A percentile compares a stretch with the other conserved stretches of the same genome.
Evolutionary conservation across 2,113 vertebrate species (phyloP).

Genomic region (Ancistrus triradiatus): DNA sequence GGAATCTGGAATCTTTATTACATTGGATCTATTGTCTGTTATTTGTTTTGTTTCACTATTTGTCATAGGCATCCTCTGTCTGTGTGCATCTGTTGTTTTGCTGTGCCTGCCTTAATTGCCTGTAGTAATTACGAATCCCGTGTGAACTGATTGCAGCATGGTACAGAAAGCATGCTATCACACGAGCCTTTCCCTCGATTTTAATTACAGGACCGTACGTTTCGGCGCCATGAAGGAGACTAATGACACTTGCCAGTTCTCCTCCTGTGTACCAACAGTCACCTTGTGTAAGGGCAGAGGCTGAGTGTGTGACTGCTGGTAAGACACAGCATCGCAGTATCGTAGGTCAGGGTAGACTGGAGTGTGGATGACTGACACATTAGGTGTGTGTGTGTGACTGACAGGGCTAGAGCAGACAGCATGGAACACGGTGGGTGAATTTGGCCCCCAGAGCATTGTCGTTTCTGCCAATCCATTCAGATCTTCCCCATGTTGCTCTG

Average conservation of each 20-base stretch:
- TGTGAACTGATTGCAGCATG: not conserved
- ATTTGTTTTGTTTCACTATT: not conserved
- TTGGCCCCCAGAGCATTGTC: constrained; percentile 2
- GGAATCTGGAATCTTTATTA: no score
- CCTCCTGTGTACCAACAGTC: not conserved
- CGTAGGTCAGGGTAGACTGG: not conserved
- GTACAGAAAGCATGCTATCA: not conserved
- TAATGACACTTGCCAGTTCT: constrained; percentile 24
- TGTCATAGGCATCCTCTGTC: not conserved
- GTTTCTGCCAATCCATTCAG: not conserved
- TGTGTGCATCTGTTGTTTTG: constrained; percentile 18
- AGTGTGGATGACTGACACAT: not conserved
- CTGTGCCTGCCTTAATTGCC: not conserved
- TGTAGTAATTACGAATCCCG: not conserved
- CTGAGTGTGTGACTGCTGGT: not conserved
- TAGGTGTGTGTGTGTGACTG: constrained; percentile 12
- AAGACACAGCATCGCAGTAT: not conserved
- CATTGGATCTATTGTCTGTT: no score
- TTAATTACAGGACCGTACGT: not conserved
- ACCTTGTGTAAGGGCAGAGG: not conserved
- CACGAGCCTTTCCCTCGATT: not conserved
- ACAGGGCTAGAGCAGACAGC: not conserved
- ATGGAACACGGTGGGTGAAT: no score
- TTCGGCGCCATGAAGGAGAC: constrained; percentile 22
- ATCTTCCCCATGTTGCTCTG: not conserved